Conservation (phyloP, 2,113 vertebrate species). For the Corvus cornix region DNA sequence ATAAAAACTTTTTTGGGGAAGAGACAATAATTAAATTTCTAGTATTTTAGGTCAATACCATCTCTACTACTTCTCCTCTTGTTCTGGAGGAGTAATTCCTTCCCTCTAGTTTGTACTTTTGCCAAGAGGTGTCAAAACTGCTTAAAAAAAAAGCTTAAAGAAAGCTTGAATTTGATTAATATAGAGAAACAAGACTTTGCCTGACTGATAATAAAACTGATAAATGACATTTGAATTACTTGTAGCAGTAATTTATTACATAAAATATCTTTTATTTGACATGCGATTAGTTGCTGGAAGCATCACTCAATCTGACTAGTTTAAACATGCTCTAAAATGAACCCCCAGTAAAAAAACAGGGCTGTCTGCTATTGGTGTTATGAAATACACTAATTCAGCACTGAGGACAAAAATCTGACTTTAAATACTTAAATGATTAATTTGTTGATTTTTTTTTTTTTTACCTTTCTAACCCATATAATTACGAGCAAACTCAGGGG, state of each 20-base stretch:
- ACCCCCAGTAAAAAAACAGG: slow-evolving; percentile 71
- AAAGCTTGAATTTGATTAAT: slow-evolving; percentile 85
- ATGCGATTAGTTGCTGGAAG: slow-evolving; percentile 86
- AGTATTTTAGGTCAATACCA: neutral
- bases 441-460: slow-evolving; percentile 62
- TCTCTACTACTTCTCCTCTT: neutral
- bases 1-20: neutral
- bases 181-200: slow-evolving; percentile 87
- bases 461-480: slow-evolving; percentile 69
- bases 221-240: slow-evolving; percentile 89
- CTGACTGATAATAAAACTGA: slow-evolving; percentile 89
- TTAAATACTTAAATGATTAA: slow-evolving; percentile 81
- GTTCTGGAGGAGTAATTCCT: slow-evolving; percentile 46
- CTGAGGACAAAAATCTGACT: slow-evolving; percentile 75
- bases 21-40: neutral
- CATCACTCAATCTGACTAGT: slow-evolving; percentile 86
- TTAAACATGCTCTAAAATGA: slow-evolving; percentile 83
- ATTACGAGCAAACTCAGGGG: slow-evolving; percentile 74
- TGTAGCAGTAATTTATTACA: slow-evolving; percentile 88
- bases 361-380: slow-evolving; percentile 72
- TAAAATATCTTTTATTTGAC: slow-evolving; percentile 91
- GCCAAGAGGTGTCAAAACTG: slow-evolving; percentile 80
- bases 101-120: slow-evolving; percentile 68
- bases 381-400: slow-evolving; percentile 76
- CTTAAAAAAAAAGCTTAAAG: slow-evolving; percentile 61